Evolutionary conservation across 23 tunicate genomes (phyloP).

Genomic region (Pegea sp.): DNA sequence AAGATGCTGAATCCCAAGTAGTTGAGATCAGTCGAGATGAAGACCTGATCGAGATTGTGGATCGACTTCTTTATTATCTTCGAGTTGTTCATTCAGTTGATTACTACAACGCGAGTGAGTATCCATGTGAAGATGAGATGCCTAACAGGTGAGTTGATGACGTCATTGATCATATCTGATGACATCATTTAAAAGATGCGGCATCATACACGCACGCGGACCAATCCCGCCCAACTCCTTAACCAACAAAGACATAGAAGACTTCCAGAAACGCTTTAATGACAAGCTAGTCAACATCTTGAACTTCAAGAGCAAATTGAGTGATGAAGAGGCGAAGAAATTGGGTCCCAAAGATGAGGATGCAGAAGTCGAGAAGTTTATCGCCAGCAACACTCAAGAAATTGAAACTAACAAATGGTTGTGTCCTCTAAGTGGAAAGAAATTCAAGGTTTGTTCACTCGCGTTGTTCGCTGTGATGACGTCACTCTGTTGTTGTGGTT

Average conservation of each 20-base stretch:
- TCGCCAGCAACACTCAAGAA: slow-evolving; percentile 84
- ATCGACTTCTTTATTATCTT: slow-evolving; percentile 55
- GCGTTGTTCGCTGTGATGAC: too few species aligned
- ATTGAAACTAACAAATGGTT: slow-evolving; percentile 92
- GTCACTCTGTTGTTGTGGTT: too few species aligned
- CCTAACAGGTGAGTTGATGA: slow-evolving; percentile 51
- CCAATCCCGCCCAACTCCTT: slow-evolving; percentile 90
- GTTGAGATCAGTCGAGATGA: slow-evolving; percentile 52
- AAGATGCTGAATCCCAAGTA: slow-evolving; percentile 22
- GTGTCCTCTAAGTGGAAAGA: slow-evolving; percentile 98
- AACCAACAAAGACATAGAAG: slow-evolving; percentile 66
- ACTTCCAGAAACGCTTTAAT: slow-evolving; percentile 77
- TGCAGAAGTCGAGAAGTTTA: slow-evolving; percentile 88
- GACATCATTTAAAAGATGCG: slow-evolving; percentile 22
- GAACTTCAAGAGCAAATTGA: slow-evolving; percentile 54
- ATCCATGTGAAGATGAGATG: slow-evolving; percentile 96
- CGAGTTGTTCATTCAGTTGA: slow-evolving; percentile 94
- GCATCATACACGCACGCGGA: slow-evolving; percentile 94
- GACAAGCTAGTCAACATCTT: slow-evolving; percentile 73
- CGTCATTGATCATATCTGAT: background rate
- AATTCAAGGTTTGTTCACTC: slow-evolving; percentile 99
- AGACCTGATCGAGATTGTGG: slow-evolving; percentile 52
- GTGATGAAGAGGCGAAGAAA: slow-evolving; percentile 65
- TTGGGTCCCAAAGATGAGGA: slow-evolving; percentile 81
- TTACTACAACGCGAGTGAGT: slow-evolving; percentile 97